phyloP scores from a whole-genome alignment of 2,113 vertebrate genomes.

The Etheostoma cragini region DNA sequence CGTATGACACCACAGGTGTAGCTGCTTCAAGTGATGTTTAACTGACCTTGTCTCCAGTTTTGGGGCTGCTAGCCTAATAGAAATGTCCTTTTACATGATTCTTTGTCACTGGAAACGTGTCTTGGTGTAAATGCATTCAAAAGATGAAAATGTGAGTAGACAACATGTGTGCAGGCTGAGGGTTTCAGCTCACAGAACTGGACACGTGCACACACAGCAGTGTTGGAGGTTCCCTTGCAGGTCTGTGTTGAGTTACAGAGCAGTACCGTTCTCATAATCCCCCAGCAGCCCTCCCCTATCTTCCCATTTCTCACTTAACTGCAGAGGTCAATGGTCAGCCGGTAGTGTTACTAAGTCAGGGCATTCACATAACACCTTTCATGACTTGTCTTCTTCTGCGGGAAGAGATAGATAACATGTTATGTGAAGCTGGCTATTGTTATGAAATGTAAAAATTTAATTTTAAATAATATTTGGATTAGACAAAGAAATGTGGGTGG shows the following conservation, averaged over 20 bases:
- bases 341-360: constrained; percentile 35
- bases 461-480: not conserved
- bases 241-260: constrained; percentile 61
- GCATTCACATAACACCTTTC: constrained; percentile 24
- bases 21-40: constrained; percentile 1
- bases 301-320: constrained; percentile 60
- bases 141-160: not conserved
- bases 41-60: not conserved
- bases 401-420: not conserved
- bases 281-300: constrained; percentile 33
- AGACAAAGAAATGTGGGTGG: not conserved
- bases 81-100: not conserved
- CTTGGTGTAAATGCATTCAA: not conserved
- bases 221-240: constrained; percentile 12
- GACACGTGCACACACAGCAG: not conserved
- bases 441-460: not conserved
- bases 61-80: not conserved
- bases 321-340: constrained; percentile 56
- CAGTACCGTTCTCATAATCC: constrained; percentile 64
- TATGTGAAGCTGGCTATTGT: not conserved
- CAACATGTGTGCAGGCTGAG: not conserved
- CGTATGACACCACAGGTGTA: constrained; percentile 23
- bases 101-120: not conserved
- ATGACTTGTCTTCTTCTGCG: not conserved
- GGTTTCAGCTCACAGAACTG: not conserved